Evolutionary conservation across 2,797 vertebrate species (phyloP).

Genomic region (Centropyge bicolor): DNA sequence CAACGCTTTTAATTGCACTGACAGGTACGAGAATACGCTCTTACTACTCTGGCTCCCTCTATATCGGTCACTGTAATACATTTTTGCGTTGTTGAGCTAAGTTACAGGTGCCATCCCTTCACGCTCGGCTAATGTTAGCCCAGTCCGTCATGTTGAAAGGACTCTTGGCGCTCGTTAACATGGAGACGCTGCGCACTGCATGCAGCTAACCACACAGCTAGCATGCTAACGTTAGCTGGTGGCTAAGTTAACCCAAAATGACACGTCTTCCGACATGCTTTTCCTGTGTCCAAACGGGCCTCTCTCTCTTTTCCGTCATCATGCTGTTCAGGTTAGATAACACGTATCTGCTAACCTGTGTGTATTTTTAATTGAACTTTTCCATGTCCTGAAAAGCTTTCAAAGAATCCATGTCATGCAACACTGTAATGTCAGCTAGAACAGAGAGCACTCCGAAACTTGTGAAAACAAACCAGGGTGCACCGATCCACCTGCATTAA

Average conservation of each 20-base stretch:
- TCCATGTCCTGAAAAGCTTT: not conserved
- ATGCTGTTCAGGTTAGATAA: not conserved
- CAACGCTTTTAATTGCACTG: not conserved
- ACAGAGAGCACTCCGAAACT: not conserved
- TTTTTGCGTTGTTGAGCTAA: not conserved
- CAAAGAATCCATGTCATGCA: not conserved
- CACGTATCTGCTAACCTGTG: not conserved
- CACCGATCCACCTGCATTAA: not conserved
- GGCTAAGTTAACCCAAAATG: constrained; percentile 75
- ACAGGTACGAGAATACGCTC: not conserved
- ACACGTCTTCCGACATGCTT: constrained; percentile 79
- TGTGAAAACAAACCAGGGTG: constrained; percentile 1
- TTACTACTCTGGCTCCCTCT: accelerated
- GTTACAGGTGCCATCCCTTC: constrained; percentile 44
- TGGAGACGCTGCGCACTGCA: constrained; percentile 66
- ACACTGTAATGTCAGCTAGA: not conserved
- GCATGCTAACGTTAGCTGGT: constrained; percentile 69
- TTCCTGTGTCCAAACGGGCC: constrained; percentile 54
- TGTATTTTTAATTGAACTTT: not conserved
- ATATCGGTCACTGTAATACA: accelerated
- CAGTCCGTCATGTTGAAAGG: constrained; percentile 70
- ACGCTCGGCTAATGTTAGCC: constrained; percentile 62
- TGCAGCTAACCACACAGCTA: constrained; percentile 55
- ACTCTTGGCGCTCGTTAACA: constrained; percentile 78
- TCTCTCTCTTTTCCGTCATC: constrained; percentile 10